Percentiles rank a stretch among this genome's conserved stretches.
phyloP scores from a whole-genome alignment of 2,797 vertebrate genomes.

The Selene dorsalis region DNA sequence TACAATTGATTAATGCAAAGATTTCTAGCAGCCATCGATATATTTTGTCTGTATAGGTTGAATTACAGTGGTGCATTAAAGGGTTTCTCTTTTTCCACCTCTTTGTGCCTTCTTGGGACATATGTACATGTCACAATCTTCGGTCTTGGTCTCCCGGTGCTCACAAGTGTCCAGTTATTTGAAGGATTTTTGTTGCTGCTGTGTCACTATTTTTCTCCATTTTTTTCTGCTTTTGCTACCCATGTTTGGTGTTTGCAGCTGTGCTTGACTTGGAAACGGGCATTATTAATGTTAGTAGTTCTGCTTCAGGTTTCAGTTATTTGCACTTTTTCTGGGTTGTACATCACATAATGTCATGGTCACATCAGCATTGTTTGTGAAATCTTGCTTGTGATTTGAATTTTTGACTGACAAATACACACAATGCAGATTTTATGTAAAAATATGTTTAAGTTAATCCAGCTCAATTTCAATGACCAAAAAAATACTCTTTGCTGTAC shows the following conservation, averaged over 20 bases:
- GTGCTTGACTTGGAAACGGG: neutral
- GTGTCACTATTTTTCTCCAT: neutral
- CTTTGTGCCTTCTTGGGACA: neutral
- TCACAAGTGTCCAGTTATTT: neutral
- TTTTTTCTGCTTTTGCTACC: neutral
- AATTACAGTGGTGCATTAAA: neutral
- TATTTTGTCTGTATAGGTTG: neutral
- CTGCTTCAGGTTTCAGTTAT: neutral
- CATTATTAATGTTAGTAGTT: neutral
- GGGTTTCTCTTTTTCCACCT: neutral
- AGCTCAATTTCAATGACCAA: neutral
- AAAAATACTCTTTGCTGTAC: too few species aligned
- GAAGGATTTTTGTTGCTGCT: neutral
- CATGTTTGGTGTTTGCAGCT: neutral
- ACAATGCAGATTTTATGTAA: neutral
- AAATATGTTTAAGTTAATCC: neutral
- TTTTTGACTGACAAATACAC: neutral
- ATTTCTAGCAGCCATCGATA: neutral
- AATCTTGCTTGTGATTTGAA: neutral
- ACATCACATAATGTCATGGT: neutral
- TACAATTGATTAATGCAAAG: neutral
- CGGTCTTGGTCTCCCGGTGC: conserved; percentile 5
- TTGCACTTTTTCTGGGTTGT: conserved; percentile 1
- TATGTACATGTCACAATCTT: neutral
- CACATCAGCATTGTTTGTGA: neutral